Evolutionary conservation across 2,797 vertebrate species (phyloP), one percentile per base, ranked within the genome.

Genomic region (Acipenser transmontanus): DNA sequence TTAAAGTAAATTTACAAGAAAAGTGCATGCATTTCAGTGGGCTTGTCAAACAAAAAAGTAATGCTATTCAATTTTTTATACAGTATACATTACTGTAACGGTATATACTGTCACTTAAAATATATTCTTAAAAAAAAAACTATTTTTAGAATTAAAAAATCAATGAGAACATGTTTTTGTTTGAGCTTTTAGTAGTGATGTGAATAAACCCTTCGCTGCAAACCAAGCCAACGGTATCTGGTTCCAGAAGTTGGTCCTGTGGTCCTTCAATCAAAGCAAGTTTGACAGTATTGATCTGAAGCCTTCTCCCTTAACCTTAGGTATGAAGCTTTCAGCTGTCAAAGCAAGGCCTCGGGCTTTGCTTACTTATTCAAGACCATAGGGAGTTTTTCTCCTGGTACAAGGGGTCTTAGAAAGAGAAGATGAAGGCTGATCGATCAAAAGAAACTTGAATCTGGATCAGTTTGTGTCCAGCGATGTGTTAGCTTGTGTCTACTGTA

Each of bases 261-360:
- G 60, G 17, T 34, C 60, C 47, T 47, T 61, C 60, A 61, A 61
- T 61, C 60, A 61, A 61, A 61, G 14, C 59, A 20, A 59, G 49
- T 52, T 61, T 67, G 59, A 61, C 56, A 52, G 57, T 60, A 67
- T 67, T 67, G 66, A 67, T 67, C 59, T 8, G 49, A 20, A 67
- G 66, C 14, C 8, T 50, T 67, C 47, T 61, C 49, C 60, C 48
- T 56, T 67, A 66, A 67, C 66, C 66, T 60, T 8, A 60, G 59
- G 49, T 61, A 60, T 14, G 59, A 47, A 50, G 66, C 59, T 67
- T 34, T 66, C 64, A 67, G 49, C 52, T 50, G 66, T 67, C 66
- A 67, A 60, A 67, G 14, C 14, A 59, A 49, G 59, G 12, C n/a
- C 66, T 61, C 59, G 17, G 52, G 49, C 66, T 20, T 49, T 17